Percentiles rank a stretch among this genome's conserved stretches.
These are phyloP conservation scores for Eptesicus fuscus DNA, from an alignment of 2,113 vertebrate genomes.

Conservation along the genomic window DNA sequence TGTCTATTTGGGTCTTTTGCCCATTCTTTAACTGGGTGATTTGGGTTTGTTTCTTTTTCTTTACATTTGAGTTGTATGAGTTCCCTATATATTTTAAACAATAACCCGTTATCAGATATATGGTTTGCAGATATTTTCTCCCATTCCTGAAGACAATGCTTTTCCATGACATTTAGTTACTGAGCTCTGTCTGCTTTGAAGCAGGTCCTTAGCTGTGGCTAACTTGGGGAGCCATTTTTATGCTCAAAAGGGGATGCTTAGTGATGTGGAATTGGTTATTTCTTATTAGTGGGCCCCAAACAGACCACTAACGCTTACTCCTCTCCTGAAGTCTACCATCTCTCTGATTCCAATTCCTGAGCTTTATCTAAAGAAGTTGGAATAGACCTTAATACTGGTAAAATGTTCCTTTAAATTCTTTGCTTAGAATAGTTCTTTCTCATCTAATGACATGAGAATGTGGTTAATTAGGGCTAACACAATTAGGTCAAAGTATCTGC, in stretches of 20 bases:
- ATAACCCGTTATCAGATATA: not conserved
- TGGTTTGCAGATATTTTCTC: not conserved
- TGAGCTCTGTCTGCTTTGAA: not conserved
- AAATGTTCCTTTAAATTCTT: not conserved
- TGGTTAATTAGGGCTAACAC: not conserved
- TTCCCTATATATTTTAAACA: not conserved
- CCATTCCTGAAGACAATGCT: not conserved
- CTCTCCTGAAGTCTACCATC: not conserved
- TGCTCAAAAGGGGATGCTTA: not conserved
- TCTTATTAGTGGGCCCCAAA: not conserved
- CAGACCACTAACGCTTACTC: not conserved
- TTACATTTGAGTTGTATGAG: not conserved
- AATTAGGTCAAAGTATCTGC: not conserved
- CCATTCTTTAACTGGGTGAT: not conserved
- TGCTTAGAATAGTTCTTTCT: not conserved
- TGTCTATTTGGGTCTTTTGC: not conserved
- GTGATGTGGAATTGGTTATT: not conserved
- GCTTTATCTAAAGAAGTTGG: not conserved
- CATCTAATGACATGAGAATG: not conserved
- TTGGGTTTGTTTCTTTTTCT: not conserved
- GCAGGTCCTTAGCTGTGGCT: not conserved
- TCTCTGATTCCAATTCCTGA: not conserved
- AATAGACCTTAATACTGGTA: not conserved
- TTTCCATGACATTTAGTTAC: not conserved
- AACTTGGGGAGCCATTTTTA: not conserved